These are phyloP conservation scores for Pediacus dermestoides DNA, from an alignment of 2,888 invertebrate species.

Conservation along the genomic window DNA sequence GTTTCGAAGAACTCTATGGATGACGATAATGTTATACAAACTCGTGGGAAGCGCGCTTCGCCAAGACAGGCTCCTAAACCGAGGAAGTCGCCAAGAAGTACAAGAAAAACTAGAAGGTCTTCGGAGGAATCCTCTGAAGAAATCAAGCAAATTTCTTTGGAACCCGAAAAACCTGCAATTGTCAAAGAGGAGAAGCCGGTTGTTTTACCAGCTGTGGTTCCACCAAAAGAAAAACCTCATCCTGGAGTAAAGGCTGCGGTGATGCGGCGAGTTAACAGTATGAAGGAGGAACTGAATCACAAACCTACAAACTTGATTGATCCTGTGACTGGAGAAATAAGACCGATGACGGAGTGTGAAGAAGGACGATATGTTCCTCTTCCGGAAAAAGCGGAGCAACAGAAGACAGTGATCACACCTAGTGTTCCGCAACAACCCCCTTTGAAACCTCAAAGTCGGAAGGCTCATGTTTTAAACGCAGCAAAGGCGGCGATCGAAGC, in stretches of 20 bases:
- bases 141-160: slow-evolving; percentile 14
- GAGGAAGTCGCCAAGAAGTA: slow-evolving; percentile 64
- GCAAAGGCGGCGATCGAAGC: slow-evolving; percentile 44
- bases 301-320: slow-evolving; percentile 69
- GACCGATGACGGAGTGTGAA: slow-evolving; percentile 67
- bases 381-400: slow-evolving; percentile 38
- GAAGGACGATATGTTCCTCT: slow-evolving; percentile 66
- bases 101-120: slow-evolving; percentile 61
- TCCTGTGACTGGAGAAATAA: slow-evolving; percentile 70
- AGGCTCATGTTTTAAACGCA: slow-evolving; percentile 59
- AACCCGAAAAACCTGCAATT: slow-evolving; percentile 25
- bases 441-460: slow-evolving; percentile 56
- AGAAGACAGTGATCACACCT: slow-evolving; percentile 27
- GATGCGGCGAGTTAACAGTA: slow-evolving; percentile 44
- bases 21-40: slow-evolving; percentile 64
- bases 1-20: slow-evolving; percentile 75
- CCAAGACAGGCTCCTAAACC: slow-evolving; percentile 53
- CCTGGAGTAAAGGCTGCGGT: slow-evolving; percentile 47
- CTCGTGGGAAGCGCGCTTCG: slow-evolving; percentile 55
- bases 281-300: slow-evolving; percentile 48
- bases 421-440: slow-evolving; percentile 23
- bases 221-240: slow-evolving; percentile 39
- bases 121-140: slow-evolving; percentile 45
- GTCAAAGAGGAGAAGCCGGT: slow-evolving; percentile 11
- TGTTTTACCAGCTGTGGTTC: slow-evolving; percentile 15